Base-by-base conservation (phyloP, 2,113 vertebrate genomes). In the Indicator indicator region DNA sequence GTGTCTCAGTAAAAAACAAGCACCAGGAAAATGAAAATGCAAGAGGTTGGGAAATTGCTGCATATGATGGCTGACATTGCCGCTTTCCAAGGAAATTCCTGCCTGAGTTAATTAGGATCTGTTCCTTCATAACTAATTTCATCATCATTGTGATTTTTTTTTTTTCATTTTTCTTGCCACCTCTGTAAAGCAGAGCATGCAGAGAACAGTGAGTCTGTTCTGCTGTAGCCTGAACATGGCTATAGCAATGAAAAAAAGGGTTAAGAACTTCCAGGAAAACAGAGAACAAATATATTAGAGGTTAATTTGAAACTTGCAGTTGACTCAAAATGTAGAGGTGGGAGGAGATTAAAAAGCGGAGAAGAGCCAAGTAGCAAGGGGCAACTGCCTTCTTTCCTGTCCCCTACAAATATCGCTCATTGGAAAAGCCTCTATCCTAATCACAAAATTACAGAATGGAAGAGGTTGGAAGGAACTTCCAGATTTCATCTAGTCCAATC, bases 351-450 rank as follows among this genome's bases (percentile, higher is more conserved):
- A 74, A 88, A 83, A 92, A 90, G 52, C 8, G 38, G 48, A 65
- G 33, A 82, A 23, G 13, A 87, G 21, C 16, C 64, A 81, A 62
- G 46, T 14, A 89, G 40, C 21, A 82, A 48, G 32, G 84, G 55
- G 18, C 91, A 94, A 87, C 55, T 70, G 30, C n/a, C 85, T 92
- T 59, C 24, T 92, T 85, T 90, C 71, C 78, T 67, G 40, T 84
- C 70, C 55, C 44, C 8, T 16, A 19, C 56, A 44, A 77, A 70
- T 44, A 32, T 56, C 38, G n/a, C 13, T 80, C 42, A 36, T 13
- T 30, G 11, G 10, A 91, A 85, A 30, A 64, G 28, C 3, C 56
- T 10, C 23, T n/a, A 60, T 56, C 36, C 40, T 20, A 80, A 85
- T 19, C 18, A 48, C 46, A 48, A 9, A 48, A 48, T 48, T 48